A percentile compares a stretch with the other conserved stretches of the same genome.
These are phyloP conservation scores for Clistopyga incitator DNA, from an alignment of 2,888 invertebrate genomes.

Conservation along the genomic window DNA sequence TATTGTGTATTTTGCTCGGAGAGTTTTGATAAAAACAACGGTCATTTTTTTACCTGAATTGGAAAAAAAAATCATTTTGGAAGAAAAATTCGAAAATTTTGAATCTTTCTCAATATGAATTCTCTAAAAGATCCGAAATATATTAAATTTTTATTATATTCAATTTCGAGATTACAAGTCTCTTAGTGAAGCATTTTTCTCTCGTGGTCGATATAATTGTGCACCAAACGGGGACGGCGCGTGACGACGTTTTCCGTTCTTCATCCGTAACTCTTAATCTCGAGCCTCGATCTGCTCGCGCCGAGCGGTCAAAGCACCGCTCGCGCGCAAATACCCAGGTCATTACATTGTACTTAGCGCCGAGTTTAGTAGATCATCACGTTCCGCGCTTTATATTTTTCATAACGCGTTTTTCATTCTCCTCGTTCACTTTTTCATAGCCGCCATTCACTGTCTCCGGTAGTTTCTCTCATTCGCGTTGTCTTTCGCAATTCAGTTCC, in stretches of 20 bases:
- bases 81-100: too few species aligned
- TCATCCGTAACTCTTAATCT: slow-evolving; percentile 26
- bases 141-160: too few species aligned
- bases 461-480: slow-evolving; percentile 10
- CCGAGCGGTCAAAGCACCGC: slow-evolving; percentile 7
- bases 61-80: too few species aligned
- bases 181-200: not conserved
- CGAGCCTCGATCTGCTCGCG: slow-evolving; percentile 31
- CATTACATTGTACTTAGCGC: slow-evolving; percentile 49
- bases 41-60: too few species aligned
- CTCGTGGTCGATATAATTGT: slow-evolving; percentile 12
- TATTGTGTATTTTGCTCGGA: too few species aligned
- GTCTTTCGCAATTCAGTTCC: not conserved
- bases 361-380: slow-evolving; percentile 44
- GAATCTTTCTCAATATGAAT: too few species aligned
- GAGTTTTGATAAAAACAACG: too few species aligned
- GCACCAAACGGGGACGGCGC: slow-evolving; percentile 6
- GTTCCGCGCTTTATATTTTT: slow-evolving; percentile 36
- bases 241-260: slow-evolving; percentile 45
- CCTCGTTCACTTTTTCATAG: slow-evolving; percentile 21
- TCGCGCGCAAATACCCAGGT: slow-evolving; percentile 30
- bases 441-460: slow-evolving; percentile 12
- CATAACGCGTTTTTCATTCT: slow-evolving; percentile 23
- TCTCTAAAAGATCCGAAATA: too few species aligned
- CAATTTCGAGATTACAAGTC: not conserved